These are phyloP conservation scores for Brachionus sp. DNA, from an alignment of 1,140 invertebrate species.

Conservation along the genomic window DNA sequence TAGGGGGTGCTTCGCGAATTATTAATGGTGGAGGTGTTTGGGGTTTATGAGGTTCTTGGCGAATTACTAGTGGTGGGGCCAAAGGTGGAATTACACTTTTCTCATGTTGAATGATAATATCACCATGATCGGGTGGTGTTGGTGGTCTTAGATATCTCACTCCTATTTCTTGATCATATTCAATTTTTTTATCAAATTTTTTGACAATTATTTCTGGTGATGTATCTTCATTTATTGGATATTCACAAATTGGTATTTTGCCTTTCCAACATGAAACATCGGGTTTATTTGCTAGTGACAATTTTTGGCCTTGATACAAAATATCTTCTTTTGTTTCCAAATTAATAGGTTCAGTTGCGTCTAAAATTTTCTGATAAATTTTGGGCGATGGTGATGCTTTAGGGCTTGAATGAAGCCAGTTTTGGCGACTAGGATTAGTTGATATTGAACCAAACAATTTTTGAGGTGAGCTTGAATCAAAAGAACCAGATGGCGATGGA, in stretches of 20 bases:
- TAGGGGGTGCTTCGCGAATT: constrained; percentile 43
- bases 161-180: constrained; percentile 38
- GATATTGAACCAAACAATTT: neutral
- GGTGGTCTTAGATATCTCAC: constrained; percentile 37
- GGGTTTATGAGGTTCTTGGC: constrained; percentile 18
- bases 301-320: neutral
- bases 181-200: neutral
- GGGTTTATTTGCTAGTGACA: neutral
- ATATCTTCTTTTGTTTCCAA: neutral
- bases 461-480: neutral
- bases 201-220: constrained; percentile 29
- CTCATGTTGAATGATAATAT: constrained; percentile 34
- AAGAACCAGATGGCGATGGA: neutral
- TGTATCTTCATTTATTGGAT: constrained; percentile 45
- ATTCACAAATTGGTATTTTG: neutral
- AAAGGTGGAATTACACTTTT: neutral
- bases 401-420: neutral
- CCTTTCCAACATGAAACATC: constrained; percentile 2
- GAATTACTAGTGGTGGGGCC: constrained; percentile 42
- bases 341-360: neutral
- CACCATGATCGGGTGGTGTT: constrained; percentile 36
- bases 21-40: constrained; percentile 26
- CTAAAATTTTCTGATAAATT: neutral
- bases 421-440: neutral
- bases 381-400: neutral